Evolutionary conservation across 2,888 invertebrate genomes (phyloP), one percentile per base, ranked within the genome.

Genomic region (Apamea crenata): DNA sequence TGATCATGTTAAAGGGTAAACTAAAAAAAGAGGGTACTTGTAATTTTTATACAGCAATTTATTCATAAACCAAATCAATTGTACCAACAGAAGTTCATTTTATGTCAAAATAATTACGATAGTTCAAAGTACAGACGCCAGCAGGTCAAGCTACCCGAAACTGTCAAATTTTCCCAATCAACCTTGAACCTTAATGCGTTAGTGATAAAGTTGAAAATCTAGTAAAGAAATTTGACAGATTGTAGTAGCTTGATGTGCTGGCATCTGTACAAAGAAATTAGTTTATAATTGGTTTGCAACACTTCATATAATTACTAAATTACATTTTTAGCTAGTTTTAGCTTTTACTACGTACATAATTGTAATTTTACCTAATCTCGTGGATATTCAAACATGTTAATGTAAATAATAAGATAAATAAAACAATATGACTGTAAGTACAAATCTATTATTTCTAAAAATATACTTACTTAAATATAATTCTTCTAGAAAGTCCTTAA

Each of bases 401-500:
- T 80, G 71, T 82, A 81, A 67, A 73, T 77, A 80, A 73, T 84
- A 74, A 78, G 76, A 77, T 68, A 85, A 89, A 89, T 88, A 87
- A 89, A 89, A 82, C 68, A 71, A 76, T 73, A 67, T 74, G 70
- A 78, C 75, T 74, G 79, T 88, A 89, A 89, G 90, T 89, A 89
- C 86, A 87, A 88, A 89, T 89, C 84, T 88, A 87, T 85, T 85
- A 83, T 82, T 88, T 81, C 78, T 85, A 88, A 87, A 88, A 89
- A 88, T 87, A 89, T 86, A 77, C 89, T 82, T 86, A 77, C 89
- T 82, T 88, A 89, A 83, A 85, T 88, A 84, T 83, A 86, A 44
- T 76, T 87, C 70, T 82, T 85, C 81, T 83, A 88, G 78, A 74
- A 81, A 73, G 74, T 82, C 74, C 84, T 84, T 88, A 88, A 75